These are phyloP conservation scores for Callaeas wilsoni DNA, from an alignment of 2,113 vertebrate species.

Conservation along the genomic window DNA sequence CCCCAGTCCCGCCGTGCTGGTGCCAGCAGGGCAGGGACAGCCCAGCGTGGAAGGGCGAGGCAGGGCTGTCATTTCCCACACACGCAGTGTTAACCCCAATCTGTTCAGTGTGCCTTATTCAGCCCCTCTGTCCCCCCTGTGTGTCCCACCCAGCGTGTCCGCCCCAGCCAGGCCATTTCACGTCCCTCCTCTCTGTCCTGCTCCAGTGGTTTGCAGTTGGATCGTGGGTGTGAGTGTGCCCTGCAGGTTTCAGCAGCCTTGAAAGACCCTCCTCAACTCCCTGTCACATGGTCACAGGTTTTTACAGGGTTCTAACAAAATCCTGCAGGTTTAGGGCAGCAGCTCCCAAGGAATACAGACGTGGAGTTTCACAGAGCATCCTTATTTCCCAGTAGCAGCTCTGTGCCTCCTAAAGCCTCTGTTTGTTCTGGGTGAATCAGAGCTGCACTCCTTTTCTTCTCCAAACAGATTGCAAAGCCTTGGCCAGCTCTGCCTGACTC, in stretches of 20 bases:
- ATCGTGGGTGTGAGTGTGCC: accelerated
- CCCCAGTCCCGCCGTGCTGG: not conserved
- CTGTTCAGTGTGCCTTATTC: slow-evolving; percentile 59
- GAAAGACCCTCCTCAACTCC: not conserved
- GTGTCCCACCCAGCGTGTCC: not conserved
- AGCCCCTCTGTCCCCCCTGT: not conserved
- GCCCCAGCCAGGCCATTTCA: not conserved
- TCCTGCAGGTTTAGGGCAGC: not conserved
- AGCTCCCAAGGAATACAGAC: not conserved
- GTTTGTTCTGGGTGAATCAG: not conserved
- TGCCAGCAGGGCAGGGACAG: not conserved
- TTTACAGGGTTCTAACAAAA: not conserved
- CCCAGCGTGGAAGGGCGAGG: not conserved
- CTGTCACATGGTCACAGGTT: accelerated
- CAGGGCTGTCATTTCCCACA: not conserved
- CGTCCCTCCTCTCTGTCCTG: not conserved
- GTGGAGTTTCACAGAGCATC: not conserved
- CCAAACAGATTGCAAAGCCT: not conserved
- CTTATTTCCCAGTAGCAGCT: not conserved
- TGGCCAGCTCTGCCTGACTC: not conserved
- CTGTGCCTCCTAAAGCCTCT: not conserved
- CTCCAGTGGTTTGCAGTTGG: not conserved
- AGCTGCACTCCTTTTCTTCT: not conserved
- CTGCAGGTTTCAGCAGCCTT: not conserved
- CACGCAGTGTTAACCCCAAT: not conserved